Percentiles rank a stretch among this genome's conserved stretches.
These are phyloP conservation scores for Tichodroma muraria DNA, from an alignment of 2,113 vertebrate genomes.

Conservation along the genomic window DNA sequence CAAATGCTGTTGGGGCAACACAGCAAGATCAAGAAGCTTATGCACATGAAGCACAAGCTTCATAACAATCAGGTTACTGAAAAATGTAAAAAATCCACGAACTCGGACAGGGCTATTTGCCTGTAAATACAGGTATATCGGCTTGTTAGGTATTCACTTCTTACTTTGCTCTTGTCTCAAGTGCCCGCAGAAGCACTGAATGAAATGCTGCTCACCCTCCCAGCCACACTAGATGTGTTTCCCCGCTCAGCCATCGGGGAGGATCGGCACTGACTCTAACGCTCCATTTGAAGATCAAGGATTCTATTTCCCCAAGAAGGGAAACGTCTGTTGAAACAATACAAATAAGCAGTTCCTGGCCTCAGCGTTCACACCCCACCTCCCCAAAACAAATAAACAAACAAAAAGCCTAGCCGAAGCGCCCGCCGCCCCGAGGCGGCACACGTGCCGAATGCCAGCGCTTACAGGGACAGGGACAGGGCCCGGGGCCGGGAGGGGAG, in stretches of 20 bases:
- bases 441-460: neutral
- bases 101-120: neutral
- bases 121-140: neutral
- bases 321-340: neutral
- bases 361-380: neutral
- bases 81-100: neutral
- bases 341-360: neutral
- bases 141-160: neutral
- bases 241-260: neutral
- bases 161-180: neutral
- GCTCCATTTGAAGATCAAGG: neutral
- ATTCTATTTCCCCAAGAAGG: neutral
- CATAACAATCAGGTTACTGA: neutral
- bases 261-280: neutral
- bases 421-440: neutral
- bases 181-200: neutral
- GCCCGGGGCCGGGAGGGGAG: neutral
- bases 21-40: neutral
- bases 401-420: neutral
- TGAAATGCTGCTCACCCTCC: neutral
- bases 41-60: accelerated
- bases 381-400: neutral
- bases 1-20: neutral
- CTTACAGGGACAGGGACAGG: neutral
- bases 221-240: neutral